Percentiles rank a stretch among this genome's conserved stretches.
Evolutionary conservation across 2,888 invertebrate species (phyloP).

Genomic region (Calliscelio sp.): DNA sequence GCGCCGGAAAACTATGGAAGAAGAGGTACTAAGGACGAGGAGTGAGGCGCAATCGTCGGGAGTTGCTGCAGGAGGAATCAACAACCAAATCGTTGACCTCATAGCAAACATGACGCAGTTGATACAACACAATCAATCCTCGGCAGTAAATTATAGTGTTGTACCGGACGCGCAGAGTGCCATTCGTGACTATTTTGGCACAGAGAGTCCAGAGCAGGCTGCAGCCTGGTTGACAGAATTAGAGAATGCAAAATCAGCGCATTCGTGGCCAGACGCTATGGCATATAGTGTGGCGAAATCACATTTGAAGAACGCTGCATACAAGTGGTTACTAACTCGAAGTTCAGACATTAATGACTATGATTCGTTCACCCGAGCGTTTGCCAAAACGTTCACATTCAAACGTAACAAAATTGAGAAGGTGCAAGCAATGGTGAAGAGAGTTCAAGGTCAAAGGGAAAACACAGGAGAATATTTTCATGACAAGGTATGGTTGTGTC

Average conservation of each 20-base stretch:
- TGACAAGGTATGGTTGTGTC: constrained; percentile 18
- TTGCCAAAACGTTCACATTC: background rate
- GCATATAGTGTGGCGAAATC: constrained; percentile 2
- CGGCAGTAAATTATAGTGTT: background rate
- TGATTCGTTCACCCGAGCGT: background rate
- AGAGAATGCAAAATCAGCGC: background rate
- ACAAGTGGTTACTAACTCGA: background rate
- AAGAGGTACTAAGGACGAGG: no score
- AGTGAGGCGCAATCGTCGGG: no score
- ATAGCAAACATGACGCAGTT: background rate
- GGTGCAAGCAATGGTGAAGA: background rate
- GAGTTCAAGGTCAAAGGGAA: background rate
- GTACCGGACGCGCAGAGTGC: background rate
- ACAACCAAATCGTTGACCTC: no score
- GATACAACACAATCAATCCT: background rate
- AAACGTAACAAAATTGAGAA: constrained; percentile 20
- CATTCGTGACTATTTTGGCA: constrained; percentile 2
- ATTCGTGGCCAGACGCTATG: constrained; percentile 3
- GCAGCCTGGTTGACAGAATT: constrained; percentile 12
- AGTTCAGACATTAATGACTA: background rate
- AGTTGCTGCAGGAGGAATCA: no score
- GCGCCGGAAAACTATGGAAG: no score
- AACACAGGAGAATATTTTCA: background rate
- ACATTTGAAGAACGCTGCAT: constrained; percentile 3
- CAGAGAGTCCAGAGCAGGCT: constrained; percentile 14